Base-by-base conservation (phyloP, 2,888 invertebrate genomes). In the Cantharis nigra region DNA sequence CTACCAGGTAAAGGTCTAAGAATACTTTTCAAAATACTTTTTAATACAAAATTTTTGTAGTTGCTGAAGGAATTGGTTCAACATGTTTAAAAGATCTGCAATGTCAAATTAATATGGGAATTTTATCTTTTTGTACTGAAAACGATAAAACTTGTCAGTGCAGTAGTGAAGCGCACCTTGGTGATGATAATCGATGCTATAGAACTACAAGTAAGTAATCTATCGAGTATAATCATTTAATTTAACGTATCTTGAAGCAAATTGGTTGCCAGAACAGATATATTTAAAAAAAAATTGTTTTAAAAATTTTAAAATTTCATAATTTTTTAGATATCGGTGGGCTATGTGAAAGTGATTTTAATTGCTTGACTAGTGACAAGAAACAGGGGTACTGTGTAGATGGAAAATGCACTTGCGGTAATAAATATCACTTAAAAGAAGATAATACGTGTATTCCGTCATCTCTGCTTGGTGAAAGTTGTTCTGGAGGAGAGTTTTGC, bases 391-490 rank as follows among this genome's bases (percentile, higher is more conserved):
- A 79, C 76, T 88, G 88, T 75, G 80, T 82, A 0, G 82, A 82
- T 72, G 87, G 87, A 9, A 79, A 78, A 72, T 88, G 88, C 77
- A 77, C 79, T 11, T 88, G 88, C 78, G 84, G 83, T 28, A 77
- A 81, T 5, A 82, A 84, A 14, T 78, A 85, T 72, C 83, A 83
- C 33, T 85, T 86, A 1, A 81, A 84, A 0, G 72, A 72, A 13
- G 85, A 85, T 70, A 82, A 79, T n/a, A 81, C 80, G 69, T 88
- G 88, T 73, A 78, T 87, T 9, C 76, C 76, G 9, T 80, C 82
- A 0, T 83, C 78, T 72, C 76, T 80, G 20, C 76, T 88, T 11
- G 87, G 86, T 0, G 83, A 86, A 69, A 72, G 64, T n/a, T 88
- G 88, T 75, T 80, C 78, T 2, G 76, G 74, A 33, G 84, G 86